Conservation (phyloP, 2,888 invertebrate species). For the Aphodius granarius region DNA sequence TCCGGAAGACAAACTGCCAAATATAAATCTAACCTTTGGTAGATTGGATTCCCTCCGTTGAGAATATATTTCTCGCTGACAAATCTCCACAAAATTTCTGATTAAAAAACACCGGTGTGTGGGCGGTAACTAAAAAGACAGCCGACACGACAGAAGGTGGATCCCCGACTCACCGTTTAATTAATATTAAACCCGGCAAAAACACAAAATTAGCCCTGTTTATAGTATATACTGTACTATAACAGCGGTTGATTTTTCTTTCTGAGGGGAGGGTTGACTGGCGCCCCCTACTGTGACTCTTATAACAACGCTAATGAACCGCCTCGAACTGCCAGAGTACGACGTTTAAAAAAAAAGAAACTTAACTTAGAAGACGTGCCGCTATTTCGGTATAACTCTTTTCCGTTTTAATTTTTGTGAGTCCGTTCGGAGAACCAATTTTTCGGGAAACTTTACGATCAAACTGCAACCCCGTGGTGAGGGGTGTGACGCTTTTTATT, state of each 20-base stretch:
- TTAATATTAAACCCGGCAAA: slow-evolving; percentile 19
- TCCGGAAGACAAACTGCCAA: slow-evolving; percentile 37
- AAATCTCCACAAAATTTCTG: slow-evolving; percentile 30
- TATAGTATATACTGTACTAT: background rate
- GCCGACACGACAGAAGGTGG: background rate
- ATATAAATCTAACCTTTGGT: slow-evolving; percentile 35
- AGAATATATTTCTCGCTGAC: slow-evolving; percentile 39
- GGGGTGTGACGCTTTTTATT: slow-evolving; percentile 29
- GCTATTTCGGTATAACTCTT: slow-evolving; percentile 14
- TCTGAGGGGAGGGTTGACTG: slow-evolving; percentile 30
- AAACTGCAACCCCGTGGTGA: slow-evolving; percentile 15
- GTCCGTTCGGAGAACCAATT: slow-evolving; percentile 19
- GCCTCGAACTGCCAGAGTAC: slow-evolving; percentile 29
- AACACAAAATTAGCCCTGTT: slow-evolving; percentile 18
- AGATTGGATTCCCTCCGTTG: slow-evolving; percentile 33
- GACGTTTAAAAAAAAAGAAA: slow-evolving; percentile 9
- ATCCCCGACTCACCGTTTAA: slow-evolving; percentile 7
- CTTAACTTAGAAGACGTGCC: slow-evolving; percentile 8
- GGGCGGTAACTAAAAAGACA: slow-evolving; percentile 1
- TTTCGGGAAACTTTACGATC: slow-evolving; percentile 5
- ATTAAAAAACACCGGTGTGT: slow-evolving; percentile 7
- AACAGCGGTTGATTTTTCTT: slow-evolving; percentile 28
- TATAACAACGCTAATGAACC: slow-evolving; percentile 48
- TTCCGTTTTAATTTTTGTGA: slow-evolving; percentile 19
- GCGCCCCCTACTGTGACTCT: slow-evolving; percentile 38